Evolutionary conservation across 2,797 vertebrate genomes (phyloP).

Genomic region (Neosalanx taihuensis): DNA sequence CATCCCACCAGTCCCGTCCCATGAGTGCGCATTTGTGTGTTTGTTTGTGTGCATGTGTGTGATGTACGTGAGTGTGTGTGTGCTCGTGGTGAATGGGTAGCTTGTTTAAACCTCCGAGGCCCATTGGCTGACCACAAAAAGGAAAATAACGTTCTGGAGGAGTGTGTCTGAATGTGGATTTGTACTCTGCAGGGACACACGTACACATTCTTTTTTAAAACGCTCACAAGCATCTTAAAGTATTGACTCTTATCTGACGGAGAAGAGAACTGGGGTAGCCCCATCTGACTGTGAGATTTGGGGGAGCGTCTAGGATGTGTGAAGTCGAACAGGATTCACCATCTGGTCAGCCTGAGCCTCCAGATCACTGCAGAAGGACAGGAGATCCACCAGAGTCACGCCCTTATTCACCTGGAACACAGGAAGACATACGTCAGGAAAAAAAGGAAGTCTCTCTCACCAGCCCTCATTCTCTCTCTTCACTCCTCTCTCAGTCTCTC

Average conservation of each 20-base stretch:
- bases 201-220: background rate
- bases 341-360: slow-evolving; percentile 80
- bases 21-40: slow-evolving; percentile 23
- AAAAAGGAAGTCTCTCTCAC: background rate
- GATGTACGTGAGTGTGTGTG: slow-evolving; percentile 21
- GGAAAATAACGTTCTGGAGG: slow-evolving; percentile 19
- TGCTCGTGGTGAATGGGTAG: slow-evolving; percentile 50
- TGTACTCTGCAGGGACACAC: background rate
- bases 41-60: slow-evolving; percentile 24
- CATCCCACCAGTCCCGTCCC: slow-evolving; percentile 22
- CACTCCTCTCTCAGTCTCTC: background rate
- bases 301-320: background rate
- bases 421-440: slow-evolving; percentile 12
- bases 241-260: background rate
- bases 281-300: background rate
- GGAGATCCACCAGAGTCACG: slow-evolving; percentile 81
- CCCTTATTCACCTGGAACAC: slow-evolving; percentile 79
- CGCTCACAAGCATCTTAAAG: too few species aligned
- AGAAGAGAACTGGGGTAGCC: too few species aligned
- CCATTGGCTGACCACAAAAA: slow-evolving; percentile 15
- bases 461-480: background rate
- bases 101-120: slow-evolving; percentile 48
- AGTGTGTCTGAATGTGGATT: slow-evolving; percentile 11
- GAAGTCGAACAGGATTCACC: slow-evolving; percentile 69
- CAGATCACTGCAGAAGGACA: slow-evolving; percentile 81